These are phyloP conservation scores for Cephus nigrinus DNA, from an alignment of 2,888 invertebrate genomes.

Conservation along the genomic window DNA sequence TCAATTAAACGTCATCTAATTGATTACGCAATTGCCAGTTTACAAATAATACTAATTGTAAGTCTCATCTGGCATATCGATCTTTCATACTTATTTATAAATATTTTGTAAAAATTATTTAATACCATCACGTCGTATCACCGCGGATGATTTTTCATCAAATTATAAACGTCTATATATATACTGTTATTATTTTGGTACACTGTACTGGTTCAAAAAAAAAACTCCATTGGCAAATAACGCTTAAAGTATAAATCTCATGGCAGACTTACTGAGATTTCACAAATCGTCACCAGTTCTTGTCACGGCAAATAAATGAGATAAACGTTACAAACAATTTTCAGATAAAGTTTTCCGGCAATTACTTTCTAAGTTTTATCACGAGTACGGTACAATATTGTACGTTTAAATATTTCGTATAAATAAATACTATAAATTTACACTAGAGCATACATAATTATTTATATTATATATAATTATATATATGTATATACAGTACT, in stretches of 20 bases:
- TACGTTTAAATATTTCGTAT: constrained; percentile 2
- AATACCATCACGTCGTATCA: no score
- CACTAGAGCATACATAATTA: constrained; percentile 39
- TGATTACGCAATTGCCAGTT: no score
- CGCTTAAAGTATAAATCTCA: background rate
- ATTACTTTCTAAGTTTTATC: background rate
- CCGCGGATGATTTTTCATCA: no score
- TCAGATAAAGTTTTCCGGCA: background rate
- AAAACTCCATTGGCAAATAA: background rate
- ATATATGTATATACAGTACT: constrained; percentile 37
- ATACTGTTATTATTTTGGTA: background rate
- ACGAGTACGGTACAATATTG: background rate
- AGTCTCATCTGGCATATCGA: no score
- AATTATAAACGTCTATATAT: no score
- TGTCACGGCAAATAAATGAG: background rate
- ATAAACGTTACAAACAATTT: background rate
- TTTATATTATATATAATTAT: constrained; percentile 27
- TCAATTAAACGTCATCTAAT: no score
- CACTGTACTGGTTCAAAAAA: background rate
- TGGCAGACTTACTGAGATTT: background rate
- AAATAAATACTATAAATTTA: constrained; percentile 46
- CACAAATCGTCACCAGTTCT: background rate
- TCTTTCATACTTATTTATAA: no score
- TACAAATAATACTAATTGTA: no score
- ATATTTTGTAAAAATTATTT: no score